These are phyloP conservation scores for Erythrolamprus reginae DNA, from an alignment of 2,113 vertebrate genomes.

Conservation along the genomic window DNA sequence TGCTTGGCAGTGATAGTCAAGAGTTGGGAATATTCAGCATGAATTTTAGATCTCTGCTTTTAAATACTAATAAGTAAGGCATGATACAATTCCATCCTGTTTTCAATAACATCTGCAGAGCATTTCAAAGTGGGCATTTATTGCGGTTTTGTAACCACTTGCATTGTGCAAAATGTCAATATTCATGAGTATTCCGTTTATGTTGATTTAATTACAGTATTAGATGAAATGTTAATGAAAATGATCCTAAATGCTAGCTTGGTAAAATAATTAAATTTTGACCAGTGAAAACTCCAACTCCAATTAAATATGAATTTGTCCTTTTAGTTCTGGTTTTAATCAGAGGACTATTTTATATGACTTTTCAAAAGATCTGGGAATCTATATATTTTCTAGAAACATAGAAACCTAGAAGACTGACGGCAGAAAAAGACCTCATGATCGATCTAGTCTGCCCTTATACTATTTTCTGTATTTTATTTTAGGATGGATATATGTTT, in stretches of 20 bases:
- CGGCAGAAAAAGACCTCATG: too few relatives aligned
- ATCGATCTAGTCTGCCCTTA: too few relatives aligned
- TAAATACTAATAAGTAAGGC: conserved; percentile 46
- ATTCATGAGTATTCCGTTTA: conserved; percentile 29
- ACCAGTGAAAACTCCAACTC: not conserved
- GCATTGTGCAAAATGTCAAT: conserved; percentile 32
- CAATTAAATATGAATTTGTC: not conserved
- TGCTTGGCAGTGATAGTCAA: conserved; percentile 34
- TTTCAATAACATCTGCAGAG: conserved; percentile 29
- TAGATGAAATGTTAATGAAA: conserved; percentile 31
- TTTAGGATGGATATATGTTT: too few relatives aligned
- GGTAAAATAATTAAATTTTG: not conserved
- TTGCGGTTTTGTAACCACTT: conserved; percentile 24
- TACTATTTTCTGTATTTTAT: too few relatives aligned
- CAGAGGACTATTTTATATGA: not conserved
- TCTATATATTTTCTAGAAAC: not conserved
- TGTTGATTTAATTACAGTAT: conserved; percentile 18
- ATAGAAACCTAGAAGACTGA: too few relatives aligned
- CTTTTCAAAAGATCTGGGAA: not conserved
- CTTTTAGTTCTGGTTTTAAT: not conserved
- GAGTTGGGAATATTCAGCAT: conserved; percentile 54
- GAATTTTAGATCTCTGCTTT: conserved; percentile 22
- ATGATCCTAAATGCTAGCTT: conserved; percentile 2
- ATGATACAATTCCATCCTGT: conserved; percentile 31
- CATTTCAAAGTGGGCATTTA: conserved; percentile 21